These are phyloP conservation scores for Hydrolagus affinis DNA, from an alignment of 2,113 vertebrate genomes.

Conservation along the genomic window DNA sequence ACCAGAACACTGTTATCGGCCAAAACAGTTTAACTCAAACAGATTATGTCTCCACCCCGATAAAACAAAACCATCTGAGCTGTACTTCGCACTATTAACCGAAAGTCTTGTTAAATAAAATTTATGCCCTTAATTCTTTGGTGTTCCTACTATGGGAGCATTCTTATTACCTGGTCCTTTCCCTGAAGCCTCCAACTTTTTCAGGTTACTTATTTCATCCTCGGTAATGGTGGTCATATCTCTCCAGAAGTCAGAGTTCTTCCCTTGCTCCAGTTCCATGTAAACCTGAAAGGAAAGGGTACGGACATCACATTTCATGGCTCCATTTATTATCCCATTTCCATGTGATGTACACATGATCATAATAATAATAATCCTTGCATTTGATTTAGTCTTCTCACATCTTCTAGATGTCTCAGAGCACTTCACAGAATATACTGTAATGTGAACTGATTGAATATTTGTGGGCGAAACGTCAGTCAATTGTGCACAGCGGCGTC, in stretches of 20 bases:
- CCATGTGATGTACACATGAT: no score
- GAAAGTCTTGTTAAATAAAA: background rate
- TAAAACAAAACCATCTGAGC: background rate
- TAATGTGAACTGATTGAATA: no score
- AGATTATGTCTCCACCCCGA: no score
- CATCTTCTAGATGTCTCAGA: no score
- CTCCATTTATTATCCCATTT: no score
- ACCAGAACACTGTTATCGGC: no score
- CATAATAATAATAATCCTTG: no score
- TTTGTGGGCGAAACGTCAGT: no score
- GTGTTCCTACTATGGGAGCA: background rate
- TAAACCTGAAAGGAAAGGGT: constrained; percentile 65
- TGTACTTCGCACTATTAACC: background rate
- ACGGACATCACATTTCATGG: background rate
- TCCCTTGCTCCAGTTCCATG: constrained; percentile 95
- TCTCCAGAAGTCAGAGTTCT: constrained; percentile 94
- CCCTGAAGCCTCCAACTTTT: constrained; percentile 83
- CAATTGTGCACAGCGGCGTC: no score
- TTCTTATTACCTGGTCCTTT: constrained; percentile 78
- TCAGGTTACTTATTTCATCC: constrained; percentile 88
- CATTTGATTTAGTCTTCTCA: no score
- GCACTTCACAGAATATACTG: no score
- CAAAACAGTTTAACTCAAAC: no score
- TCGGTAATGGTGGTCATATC: constrained; percentile 97
- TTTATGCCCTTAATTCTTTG: background rate